Evolutionary conservation across 2,797 vertebrate genomes (phyloP).

Genomic region (Dipus sagitta): DNA sequence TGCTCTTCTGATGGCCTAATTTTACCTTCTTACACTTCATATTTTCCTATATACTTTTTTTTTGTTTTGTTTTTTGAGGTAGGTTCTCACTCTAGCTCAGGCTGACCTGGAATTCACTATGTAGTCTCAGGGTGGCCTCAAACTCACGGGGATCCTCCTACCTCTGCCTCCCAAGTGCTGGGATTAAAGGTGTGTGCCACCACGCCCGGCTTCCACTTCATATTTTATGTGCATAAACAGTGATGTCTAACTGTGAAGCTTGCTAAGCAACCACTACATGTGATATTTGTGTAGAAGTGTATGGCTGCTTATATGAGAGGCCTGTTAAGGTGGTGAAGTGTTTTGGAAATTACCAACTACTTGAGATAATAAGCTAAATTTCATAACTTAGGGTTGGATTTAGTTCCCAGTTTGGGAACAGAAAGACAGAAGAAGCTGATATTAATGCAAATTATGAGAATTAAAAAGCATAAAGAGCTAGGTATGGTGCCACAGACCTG

Average conservation of each 20-base stretch:
- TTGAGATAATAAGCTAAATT: conserved; percentile 53
- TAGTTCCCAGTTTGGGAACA: conserved; percentile 19
- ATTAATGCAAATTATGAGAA: background rate
- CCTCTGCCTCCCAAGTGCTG: no score
- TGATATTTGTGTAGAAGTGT: background rate
- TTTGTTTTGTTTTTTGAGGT: no score
- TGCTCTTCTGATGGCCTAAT: background rate
- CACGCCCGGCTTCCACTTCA: background rate
- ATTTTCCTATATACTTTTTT: no score
- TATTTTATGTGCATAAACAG: background rate
- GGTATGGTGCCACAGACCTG: background rate
- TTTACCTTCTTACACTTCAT: background rate
- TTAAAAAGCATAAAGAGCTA: background rate
- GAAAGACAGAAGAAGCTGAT: background rate
- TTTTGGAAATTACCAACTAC: conserved; percentile 42
- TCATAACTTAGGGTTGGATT: conserved; percentile 57
- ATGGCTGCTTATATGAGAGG: background rate
- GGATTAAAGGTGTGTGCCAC: no score
- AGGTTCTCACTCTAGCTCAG: no score
- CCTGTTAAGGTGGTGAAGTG: background rate
- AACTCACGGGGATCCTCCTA: no score
- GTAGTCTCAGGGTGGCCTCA: no score
- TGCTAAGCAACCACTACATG: background rate
- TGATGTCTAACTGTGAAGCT: conserved; percentile 12
- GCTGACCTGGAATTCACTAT: no score